A percentile compares a stretch with the other conserved stretches of the same genome.
phyloP scores from a whole-genome alignment of 1,140 invertebrate species.

The Lepidostoma basale region DNA sequence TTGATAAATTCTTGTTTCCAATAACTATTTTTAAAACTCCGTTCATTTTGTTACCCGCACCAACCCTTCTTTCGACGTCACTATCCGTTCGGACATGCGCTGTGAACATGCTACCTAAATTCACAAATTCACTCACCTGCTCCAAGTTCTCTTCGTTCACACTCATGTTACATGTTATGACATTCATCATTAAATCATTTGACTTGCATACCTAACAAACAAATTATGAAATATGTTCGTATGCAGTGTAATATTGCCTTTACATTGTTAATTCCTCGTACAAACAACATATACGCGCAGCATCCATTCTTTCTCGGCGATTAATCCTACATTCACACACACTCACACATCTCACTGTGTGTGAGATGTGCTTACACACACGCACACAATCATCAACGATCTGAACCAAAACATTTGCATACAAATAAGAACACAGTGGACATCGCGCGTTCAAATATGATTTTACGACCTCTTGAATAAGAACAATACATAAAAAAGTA shows the following conservation, averaged over 20 bases:
- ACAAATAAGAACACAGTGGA: slow-evolving; percentile 30
- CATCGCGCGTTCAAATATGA: slow-evolving; percentile 29
- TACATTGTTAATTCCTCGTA: slow-evolving; percentile 8
- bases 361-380: slow-evolving; percentile 16
- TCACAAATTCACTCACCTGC: too few species aligned
- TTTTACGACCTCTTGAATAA: slow-evolving; percentile 1
- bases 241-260: not conserved
- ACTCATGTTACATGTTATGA: too few species aligned
- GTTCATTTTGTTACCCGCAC: too few species aligned
- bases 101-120: too few species aligned
- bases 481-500: not conserved
- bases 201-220: not conserved
- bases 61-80: too few species aligned
- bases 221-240: not conserved
- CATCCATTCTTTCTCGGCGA: slow-evolving; percentile 37
- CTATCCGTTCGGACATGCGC: too few species aligned
- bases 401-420: slow-evolving; percentile 33
- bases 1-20: too few species aligned
- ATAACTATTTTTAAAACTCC: too few species aligned
- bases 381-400: too few species aligned
- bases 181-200: not conserved
- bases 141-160: too few species aligned
- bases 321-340: slow-evolving; percentile 34
- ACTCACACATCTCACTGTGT: not conserved
- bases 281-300: slow-evolving; percentile 31